A percentile compares a stretch with the other conserved stretches of the same genome.
Evolutionary conservation across 2,113 vertebrate species (phyloP).

Genomic region (Steatornis caripensis): DNA sequence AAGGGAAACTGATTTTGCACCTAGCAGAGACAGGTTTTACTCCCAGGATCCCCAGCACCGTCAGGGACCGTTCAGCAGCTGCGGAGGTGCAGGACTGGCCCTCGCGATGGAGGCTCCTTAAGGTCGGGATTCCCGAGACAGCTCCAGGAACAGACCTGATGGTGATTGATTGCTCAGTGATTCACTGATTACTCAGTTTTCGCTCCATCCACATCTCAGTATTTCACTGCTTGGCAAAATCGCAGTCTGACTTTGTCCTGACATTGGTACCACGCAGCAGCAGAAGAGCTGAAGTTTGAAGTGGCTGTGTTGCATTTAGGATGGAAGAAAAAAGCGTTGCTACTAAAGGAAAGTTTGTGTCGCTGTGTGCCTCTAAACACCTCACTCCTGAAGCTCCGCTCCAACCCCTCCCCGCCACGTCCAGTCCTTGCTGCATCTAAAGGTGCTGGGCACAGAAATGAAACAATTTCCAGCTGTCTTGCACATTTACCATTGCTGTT

Average conservation of each 20-base stretch:
- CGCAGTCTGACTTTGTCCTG: conserved; percentile 39
- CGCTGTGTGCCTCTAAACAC: background rate
- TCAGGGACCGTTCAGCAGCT: background rate
- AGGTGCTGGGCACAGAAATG: background rate
- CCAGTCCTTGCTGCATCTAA: background rate
- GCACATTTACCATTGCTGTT: background rate
- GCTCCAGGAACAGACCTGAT: background rate
- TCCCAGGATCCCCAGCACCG: background rate
- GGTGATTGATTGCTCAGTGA: conserved; percentile 20
- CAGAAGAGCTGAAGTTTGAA: background rate
- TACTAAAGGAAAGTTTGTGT: background rate
- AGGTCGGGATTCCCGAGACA: background rate
- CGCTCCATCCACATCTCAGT: conserved; percentile 8
- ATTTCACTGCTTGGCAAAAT: conserved; percentile 38
- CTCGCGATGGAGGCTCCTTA: background rate
- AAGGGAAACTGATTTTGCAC: background rate
- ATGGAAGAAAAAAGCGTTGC: background rate
- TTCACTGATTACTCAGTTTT: conserved; percentile 46
- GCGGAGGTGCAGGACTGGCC: background rate
- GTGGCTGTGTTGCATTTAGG: background rate
- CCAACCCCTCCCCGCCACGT: background rate
- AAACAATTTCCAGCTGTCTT: background rate
- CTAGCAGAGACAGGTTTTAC: background rate
- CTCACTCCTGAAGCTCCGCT: background rate
- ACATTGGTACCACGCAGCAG: background rate